Base-by-base conservation (phyloP, 2,888 invertebrate genomes). In the Nemoura dubitans region DNA sequence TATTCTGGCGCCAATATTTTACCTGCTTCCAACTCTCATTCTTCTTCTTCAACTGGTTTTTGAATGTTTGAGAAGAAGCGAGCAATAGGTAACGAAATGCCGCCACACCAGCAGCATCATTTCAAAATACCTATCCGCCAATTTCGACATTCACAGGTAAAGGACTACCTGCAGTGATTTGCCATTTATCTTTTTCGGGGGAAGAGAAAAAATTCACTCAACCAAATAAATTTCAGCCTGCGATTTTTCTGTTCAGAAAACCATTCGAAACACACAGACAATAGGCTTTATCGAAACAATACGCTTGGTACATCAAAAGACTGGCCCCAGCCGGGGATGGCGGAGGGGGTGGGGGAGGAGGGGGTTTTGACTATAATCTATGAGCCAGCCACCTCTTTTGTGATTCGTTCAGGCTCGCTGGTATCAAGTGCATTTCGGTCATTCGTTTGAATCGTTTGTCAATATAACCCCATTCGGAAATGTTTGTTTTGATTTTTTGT, bases 211-310 rank as follows among this genome's bases (percentile, higher is more conserved):
- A 78, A 78, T 10, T 78, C 78, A 78, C 78, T 81, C 81, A n/a
- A 28, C 30, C 30, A 81, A 81, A 29, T 28, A 30, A 28, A 30
- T 28, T 29, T 81, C 26, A 30, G 29, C 21, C n/a, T n/a, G 59
- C 59, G 21, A 29, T 81, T 27, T 78, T 26, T 28, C 81, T n/a
- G 28, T 29, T 81, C 83, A 5, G 28, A 28, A n/a, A 36, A 43
- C 26, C 84, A 84, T 84, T 84, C 28, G 84, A 84, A 84, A 28
- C 27, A 16, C 27, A 84, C 76, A 76, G 59, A 84, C 84, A 84
- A 84, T 36, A 36, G 25, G 59, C 28, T n/a, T 81, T 10, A 29
- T 1, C 27, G 59, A 59, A 84, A 76, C 84, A 84, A 84, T 28
- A 29, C 29, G 84, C 26, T 59, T 59, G 59, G 16, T 21, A 16